A percentile compares a stretch with the other conserved stretches of the same genome.
phyloP scores from a whole-genome alignment of 2,113 vertebrate genomes.

The Syrmaticus mikado region DNA sequence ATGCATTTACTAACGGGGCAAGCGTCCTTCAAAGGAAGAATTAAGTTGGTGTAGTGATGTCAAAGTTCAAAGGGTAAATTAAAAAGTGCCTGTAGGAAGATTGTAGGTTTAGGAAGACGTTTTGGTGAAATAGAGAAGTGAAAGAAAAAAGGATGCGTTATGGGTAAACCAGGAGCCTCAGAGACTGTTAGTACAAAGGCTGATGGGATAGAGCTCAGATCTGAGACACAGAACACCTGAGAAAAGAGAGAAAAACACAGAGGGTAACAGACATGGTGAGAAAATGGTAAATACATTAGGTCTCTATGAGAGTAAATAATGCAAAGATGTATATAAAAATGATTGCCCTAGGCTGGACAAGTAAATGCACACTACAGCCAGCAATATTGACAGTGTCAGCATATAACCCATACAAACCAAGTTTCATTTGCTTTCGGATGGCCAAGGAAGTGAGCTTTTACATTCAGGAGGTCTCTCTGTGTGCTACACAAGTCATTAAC shows the following conservation, averaged over 20 bases:
- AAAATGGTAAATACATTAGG: conserved; percentile 81
- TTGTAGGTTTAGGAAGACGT: conserved; percentile 81
- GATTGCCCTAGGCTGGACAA: conserved; percentile 55
- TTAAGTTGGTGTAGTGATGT: conserved; percentile 74
- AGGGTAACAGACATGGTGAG: conserved; percentile 84
- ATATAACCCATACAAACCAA: not conserved
- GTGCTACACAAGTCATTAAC: not conserved
- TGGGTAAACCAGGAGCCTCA: conserved; percentile 86
- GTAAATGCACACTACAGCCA: not conserved
- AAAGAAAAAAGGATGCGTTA: conserved; percentile 83
- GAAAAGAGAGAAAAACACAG: conserved; percentile 88
- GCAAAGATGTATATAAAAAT: conserved; percentile 79
- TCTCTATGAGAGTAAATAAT: conserved; percentile 76
- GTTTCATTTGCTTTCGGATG: conserved; percentile 10
- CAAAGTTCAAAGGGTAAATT: conserved; percentile 75
- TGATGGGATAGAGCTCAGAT: conserved; percentile 87
- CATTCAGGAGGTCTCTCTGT: not conserved
- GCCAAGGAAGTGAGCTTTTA: not conserved
- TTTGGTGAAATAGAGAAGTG: conserved; percentile 83
- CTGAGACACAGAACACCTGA: conserved; percentile 95
- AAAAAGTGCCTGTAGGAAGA: conserved; percentile 81
- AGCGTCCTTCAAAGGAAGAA: conserved; percentile 74
- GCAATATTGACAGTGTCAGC: not conserved
- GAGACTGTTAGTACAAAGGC: conserved; percentile 92
- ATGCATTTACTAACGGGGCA: conserved; percentile 76